Conservation (phyloP, 2,797 vertebrate species). For the Sandelia bainsii region DNA sequence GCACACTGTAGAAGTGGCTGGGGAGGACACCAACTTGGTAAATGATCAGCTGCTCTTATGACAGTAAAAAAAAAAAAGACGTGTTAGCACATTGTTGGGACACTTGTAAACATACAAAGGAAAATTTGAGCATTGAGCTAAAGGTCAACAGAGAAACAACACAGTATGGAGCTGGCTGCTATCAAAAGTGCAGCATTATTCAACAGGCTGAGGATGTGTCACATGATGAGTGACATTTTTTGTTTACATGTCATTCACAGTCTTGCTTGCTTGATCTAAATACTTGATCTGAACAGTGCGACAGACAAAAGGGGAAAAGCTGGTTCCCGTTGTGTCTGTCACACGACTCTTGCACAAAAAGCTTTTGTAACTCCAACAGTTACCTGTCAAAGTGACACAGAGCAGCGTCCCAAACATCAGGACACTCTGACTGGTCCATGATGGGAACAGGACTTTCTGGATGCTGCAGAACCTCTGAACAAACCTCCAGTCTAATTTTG, state of each 20-base stretch:
- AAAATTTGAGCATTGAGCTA: conserved; percentile 21
- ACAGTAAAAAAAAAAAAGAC: conserved; percentile 18
- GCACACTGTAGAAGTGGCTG: conserved; percentile 92
- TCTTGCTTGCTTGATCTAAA: not conserved
- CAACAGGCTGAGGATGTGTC: not conserved
- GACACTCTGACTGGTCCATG: conserved; percentile 86
- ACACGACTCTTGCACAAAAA: not conserved
- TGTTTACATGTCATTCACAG: conserved; percentile 3
- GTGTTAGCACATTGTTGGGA: not conserved
- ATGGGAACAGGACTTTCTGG: conserved; percentile 89
- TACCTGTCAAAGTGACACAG: conserved; percentile 89
- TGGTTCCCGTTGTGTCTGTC: not conserved
- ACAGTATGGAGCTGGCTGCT: not conserved
- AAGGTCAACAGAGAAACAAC: conserved; percentile 34
- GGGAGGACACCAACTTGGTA: conserved; percentile 97
- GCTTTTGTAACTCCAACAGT: not conserved
- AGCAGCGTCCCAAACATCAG: conserved; percentile 95
- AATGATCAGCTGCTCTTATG: conserved; percentile 93
- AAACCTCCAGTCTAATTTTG: conserved; percentile 89
- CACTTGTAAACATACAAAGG: conserved; percentile 9
- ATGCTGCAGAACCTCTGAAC: conserved; percentile 89
- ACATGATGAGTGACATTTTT: not conserved
- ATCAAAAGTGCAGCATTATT: not conserved
- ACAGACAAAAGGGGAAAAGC: too few relatives aligned
- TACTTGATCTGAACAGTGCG: too few relatives aligned